Evolutionary conservation across 2,113 vertebrate genomes (phyloP), one percentile per base, ranked within the genome.

Genomic region (Thermophis baileyi): DNA sequence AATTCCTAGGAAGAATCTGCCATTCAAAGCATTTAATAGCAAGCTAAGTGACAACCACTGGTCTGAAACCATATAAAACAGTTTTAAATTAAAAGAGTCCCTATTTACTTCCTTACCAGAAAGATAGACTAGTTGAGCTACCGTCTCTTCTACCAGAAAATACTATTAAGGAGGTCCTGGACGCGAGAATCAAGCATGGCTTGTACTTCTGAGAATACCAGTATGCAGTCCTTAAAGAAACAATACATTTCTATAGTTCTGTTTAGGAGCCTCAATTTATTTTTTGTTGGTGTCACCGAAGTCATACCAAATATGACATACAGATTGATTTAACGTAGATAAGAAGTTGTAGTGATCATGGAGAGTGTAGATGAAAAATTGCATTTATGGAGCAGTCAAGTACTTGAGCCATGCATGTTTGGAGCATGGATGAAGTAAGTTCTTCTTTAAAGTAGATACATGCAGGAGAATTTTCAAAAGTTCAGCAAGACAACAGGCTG

Each of bases 401-500:
- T 95, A 94, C 96, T 96, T 96, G 95, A n/a, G 91, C 89, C 93
- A 90, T 89, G 30, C 47, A 54, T 89, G 94, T 91, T 95, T 55
- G 55, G 46, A 51, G 35, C 30, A 16, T 1, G 35, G 96, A 95
- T 3, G 95, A 87, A 95, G 93, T 74, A 89, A 94, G 92, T 89
- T 96, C 44, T 94, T 69, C 57, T 93, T 87, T 95, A 94, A 96
- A 96, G 95, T 95, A 95, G 94, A 6, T 50, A 46, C 1, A 4
- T 74, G 90, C 89, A 96, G 89, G 89, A 91, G 91, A 91, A 94
- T 95, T 95, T 94, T 96, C 14, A 95, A 96, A 74, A n/a, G 2
- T 74, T 74, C 30, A n/a, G 96, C 91, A 91, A 95, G 91, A 94
- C 97, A 92, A 95, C 93, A 89, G 95, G 40, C 22, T 87, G 27